A percentile compares a stretch with the other conserved stretches of the same genome.
Evolutionary conservation across 1,140 invertebrate species (phyloP).

Genomic region (Cydia amplana): DNA sequence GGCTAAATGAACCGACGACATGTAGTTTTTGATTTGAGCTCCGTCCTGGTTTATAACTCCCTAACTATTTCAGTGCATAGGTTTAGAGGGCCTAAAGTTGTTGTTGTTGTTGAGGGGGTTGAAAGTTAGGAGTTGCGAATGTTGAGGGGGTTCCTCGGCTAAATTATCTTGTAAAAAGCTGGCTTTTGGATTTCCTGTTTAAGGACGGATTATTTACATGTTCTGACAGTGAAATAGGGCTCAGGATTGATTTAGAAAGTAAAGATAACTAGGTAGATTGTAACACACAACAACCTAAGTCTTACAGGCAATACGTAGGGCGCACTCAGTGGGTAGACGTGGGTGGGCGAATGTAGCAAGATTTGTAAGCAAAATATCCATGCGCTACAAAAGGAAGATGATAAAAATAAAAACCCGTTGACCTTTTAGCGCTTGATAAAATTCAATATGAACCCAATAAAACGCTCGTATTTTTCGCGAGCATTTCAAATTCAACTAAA

Average conservation of each 20-base stretch:
- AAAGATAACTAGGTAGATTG: no score
- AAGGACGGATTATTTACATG: no score
- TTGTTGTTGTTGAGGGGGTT: no score
- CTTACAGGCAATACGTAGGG: neutral
- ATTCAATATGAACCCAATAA: constrained; percentile 8
- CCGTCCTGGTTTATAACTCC: neutral
- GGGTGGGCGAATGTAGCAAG: neutral
- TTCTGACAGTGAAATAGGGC: no score
- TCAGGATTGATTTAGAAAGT: no score
- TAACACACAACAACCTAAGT: no score
- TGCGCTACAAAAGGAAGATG: neutral
- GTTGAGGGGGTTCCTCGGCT: no score
- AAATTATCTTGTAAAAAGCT: no score
- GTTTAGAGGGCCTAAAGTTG: no score
- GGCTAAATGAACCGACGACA: neutral
- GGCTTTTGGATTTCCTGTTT: no score
- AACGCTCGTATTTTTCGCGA: constrained; percentile 25
- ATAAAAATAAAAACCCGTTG: neutral
- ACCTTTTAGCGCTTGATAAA: neutral
- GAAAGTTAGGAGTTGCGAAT: no score
- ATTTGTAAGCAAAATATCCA: constrained; percentile 2
- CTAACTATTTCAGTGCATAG: neutral
- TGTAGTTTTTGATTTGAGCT: neutral
- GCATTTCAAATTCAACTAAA: constrained; percentile 29
- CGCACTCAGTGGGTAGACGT: neutral